A percentile compares a stretch with the other conserved stretches of the same genome.
Evolutionary conservation across 1,140 invertebrate genomes (phyloP).

Genomic region (Harpegnathos saltator): DNA sequence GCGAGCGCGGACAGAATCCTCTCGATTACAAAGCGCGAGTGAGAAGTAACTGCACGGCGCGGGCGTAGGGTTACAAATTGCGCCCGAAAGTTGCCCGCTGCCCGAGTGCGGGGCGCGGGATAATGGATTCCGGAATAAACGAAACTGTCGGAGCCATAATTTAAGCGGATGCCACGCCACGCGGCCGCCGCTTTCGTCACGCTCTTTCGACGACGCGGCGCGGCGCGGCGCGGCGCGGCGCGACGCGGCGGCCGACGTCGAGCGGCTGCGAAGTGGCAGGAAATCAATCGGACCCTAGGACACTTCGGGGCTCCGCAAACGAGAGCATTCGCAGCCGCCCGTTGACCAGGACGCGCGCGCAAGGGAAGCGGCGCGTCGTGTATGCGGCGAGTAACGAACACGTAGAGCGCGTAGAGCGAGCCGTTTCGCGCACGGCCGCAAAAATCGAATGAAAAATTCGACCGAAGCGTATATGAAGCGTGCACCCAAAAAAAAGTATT

Average conservation of each 20-base stretch:
- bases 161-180: slow-evolving; percentile 54
- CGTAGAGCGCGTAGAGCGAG: slow-evolving; percentile 31
- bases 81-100: slow-evolving; percentile 44
- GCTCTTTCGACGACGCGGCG: slow-evolving; percentile 40
- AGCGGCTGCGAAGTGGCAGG: slow-evolving; percentile 62
- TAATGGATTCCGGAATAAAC: slow-evolving; percentile 68
- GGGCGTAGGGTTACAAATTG: slow-evolving; percentile 64
- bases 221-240: no score
- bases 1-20: background rate
- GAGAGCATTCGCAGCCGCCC: slow-evolving; percentile 38
- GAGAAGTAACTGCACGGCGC: slow-evolving; percentile 19
- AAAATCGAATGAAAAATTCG: slow-evolving; percentile 50
- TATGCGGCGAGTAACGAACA: slow-evolving; percentile 48
- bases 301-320: slow-evolving; percentile 56
- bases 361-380: background rate
- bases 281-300: slow-evolving; percentile 68
- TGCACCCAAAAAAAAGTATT: no score
- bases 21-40: slow-evolving; percentile 59
- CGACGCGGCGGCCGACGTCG: no score
- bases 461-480: background rate
- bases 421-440: background rate
- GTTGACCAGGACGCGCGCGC: background rate
- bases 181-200: slow-evolving; percentile 57
- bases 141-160: slow-evolving; percentile 58
- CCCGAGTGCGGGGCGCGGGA: slow-evolving; percentile 13